These are phyloP conservation scores for Drosophila trapezifrons DNA, from an alignment of 1,140 invertebrate species.

Conservation along the genomic window DNA sequence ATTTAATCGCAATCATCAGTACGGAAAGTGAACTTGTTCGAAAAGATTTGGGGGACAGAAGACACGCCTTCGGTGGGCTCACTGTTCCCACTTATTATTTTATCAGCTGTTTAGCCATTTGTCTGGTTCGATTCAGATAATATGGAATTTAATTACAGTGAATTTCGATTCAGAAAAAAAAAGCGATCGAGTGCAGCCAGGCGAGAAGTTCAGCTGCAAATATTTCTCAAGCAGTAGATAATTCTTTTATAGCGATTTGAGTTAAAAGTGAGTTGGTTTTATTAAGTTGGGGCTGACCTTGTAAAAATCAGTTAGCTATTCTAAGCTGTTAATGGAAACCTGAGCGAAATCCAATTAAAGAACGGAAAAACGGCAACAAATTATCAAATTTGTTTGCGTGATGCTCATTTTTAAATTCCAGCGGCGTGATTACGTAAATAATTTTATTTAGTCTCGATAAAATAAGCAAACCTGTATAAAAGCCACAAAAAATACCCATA, in stretches of 20 bases:
- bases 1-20: slow-evolving; percentile 21
- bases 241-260: neutral
- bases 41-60: neutral
- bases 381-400: slow-evolving; percentile 1
- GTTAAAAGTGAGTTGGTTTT: slow-evolving; percentile 13
- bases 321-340: slow-evolving; percentile 5
- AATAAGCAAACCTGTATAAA: slow-evolving; percentile 22
- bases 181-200: slow-evolving; percentile 12
- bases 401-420: slow-evolving; percentile 10
- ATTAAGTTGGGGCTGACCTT: slow-evolving; percentile 19
- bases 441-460: slow-evolving; percentile 2
- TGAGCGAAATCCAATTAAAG: slow-evolving; percentile 15
- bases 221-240: slow-evolving; percentile 28
- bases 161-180: slow-evolving; percentile 12
- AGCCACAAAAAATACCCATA: neutral
- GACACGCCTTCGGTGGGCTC: neutral
- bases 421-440: slow-evolving; percentile 8
- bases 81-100: neutral
- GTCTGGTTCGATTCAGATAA: slow-evolving; percentile 6
- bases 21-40: slow-evolving; percentile 45
- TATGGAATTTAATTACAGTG: slow-evolving; percentile 9
- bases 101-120: slow-evolving; percentile 25
- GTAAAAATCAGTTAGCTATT: slow-evolving; percentile 6
- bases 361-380: neutral
- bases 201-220: slow-evolving; percentile 25